Conservation (phyloP, 2,888 invertebrate genomes). For the Marasmarcha lunaedactyla region DNA sequence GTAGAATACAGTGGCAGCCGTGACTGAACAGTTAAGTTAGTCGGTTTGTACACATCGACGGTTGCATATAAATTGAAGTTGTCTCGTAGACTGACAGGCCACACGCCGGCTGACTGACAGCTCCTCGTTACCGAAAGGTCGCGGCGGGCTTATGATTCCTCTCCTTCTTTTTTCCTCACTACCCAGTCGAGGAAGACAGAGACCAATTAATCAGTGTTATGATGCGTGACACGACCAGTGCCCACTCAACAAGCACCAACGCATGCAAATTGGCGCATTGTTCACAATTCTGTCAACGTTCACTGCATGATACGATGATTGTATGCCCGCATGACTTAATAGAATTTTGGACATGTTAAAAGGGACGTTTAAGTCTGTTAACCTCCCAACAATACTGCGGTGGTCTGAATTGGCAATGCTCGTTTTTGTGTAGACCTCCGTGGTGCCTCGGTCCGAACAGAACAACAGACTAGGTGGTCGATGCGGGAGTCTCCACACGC, state of each 20-base stretch:
- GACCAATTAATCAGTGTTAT: conserved; percentile 62
- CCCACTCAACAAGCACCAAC: conserved; percentile 10
- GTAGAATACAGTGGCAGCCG: no score
- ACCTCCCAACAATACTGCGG: conserved; percentile 9
- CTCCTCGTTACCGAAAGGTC: conserved; percentile 59
- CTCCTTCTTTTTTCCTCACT: conserved; percentile 27
- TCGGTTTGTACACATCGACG: conserved; percentile 15
- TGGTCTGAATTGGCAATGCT: conserved; percentile 20
- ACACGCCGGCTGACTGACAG: conserved; percentile 37
- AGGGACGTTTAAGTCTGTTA: not conserved
- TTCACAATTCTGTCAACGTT: not conserved
- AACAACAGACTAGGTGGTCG: conserved; percentile 19
- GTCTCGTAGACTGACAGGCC: conserved; percentile 30
- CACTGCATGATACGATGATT: not conserved
- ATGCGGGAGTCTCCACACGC: conserved; percentile 2
- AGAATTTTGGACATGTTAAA: no score
- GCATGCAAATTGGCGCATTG: conserved; percentile 25
- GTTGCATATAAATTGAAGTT: conserved; percentile 54
- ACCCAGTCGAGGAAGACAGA: conserved; percentile 16
- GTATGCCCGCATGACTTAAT: no score
- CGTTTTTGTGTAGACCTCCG: conserved; percentile 27
- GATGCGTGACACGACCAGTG: conserved; percentile 49
- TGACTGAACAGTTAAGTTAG: no score
- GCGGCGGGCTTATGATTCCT: conserved; percentile 35
- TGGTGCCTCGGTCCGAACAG: conserved; percentile 2